Percentiles rank a stretch among this genome's conserved stretches.
Conservation (phyloP, 2,113 vertebrate species). For the Gobiocypris rarus region DNA sequence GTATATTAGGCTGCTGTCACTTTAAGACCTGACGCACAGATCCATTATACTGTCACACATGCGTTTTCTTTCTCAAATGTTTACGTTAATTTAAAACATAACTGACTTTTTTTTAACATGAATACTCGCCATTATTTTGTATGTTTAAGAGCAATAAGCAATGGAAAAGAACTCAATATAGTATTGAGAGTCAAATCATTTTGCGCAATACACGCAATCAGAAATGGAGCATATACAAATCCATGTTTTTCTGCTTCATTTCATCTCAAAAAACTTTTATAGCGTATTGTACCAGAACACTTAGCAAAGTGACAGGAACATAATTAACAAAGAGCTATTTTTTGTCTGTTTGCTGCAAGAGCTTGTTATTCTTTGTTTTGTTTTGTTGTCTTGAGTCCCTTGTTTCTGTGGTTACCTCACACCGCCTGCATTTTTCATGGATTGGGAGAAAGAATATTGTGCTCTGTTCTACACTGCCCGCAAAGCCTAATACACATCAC, state of each 20-base stretch:
- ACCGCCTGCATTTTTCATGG: not conserved
- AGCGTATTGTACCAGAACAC: not conserved
- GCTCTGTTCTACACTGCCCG: not conserved
- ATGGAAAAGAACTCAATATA: no score
- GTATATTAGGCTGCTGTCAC: no score
- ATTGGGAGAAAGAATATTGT: not conserved
- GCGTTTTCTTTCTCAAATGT: no score
- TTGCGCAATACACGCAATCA: no score
- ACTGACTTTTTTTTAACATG: no score
- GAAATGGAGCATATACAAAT: no score
- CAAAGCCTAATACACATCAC: not conserved
- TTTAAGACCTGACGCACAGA: no score
- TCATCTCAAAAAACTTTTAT: not conserved
- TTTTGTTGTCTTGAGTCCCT: not conserved
- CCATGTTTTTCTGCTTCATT: not conserved
- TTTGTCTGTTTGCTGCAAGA: not conserved
- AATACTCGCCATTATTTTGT: no score
- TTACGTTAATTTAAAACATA: no score
- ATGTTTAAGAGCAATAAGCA: no score
- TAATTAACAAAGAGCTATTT: conserved; percentile 5
- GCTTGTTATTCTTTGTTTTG: not conserved
- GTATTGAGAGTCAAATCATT: no score
- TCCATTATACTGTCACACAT: no score
- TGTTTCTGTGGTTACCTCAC: not conserved
- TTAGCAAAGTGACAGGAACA: not conserved